Conservation (phyloP, 1,140 invertebrate genomes). For the Ceratosolen solmsi region DNA sequence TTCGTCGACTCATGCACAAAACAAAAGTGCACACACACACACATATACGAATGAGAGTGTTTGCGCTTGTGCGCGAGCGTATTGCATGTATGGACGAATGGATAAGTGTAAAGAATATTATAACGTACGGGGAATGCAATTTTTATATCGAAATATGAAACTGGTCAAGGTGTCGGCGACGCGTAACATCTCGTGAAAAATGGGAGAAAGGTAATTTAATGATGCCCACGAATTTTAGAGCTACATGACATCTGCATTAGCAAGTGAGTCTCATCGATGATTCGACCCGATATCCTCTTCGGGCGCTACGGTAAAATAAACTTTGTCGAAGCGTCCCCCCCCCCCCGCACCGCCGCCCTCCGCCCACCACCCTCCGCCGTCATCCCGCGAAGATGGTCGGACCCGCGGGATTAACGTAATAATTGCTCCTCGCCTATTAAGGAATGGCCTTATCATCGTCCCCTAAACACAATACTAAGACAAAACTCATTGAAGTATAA, state of each 20-base stretch:
- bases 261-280: too few relatives aligned
- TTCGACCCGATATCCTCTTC: too few relatives aligned
- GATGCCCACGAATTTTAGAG: neutral
- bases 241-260: too few relatives aligned
- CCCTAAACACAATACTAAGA: neutral
- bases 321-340: too few relatives aligned
- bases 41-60: too few relatives aligned
- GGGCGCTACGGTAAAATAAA: too few relatives aligned
- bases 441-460: neutral
- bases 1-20: too few relatives aligned
- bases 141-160: neutral
- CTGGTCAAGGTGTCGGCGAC: neutral
- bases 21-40: too few relatives aligned
- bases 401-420: neutral
- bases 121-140: neutral
- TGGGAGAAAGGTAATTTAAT: neutral
- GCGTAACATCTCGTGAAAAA: neutral
- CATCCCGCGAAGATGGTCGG: neutral
- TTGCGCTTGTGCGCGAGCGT: too few relatives aligned
- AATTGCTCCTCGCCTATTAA: neutral
- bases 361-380: too few relatives aligned
- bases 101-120: neutral
- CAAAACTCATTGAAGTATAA: slow-evolving; percentile 15
- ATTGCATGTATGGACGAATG: too few relatives aligned
- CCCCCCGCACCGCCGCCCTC: too few relatives aligned